Evolutionary conservation across 2,113 vertebrate species (phyloP), one percentile per base, ranked within the genome.

Genomic region (Narcine bancroftii): DNA sequence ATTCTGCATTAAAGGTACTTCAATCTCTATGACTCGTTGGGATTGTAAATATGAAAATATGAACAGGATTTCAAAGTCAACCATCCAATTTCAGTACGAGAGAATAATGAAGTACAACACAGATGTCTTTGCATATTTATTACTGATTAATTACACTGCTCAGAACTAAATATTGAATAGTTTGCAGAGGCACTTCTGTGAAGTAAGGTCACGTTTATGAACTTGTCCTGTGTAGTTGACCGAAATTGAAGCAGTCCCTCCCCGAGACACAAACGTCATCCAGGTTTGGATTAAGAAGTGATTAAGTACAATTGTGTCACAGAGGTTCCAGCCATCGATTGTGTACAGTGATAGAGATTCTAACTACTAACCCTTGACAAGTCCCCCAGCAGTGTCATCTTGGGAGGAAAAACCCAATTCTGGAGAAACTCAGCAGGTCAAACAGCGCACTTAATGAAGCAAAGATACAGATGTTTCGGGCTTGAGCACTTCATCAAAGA

Each of bases 51-150:
- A 33, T 50, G 29, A 81, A 81, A 81, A 29, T 53, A 26, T 4
- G 45, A 81, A 11, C 47, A 50, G 33, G 7, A 33, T 81, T 50
- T 81, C 77, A 0, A 9, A 33, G 47, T 53, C 77, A 81, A 81
- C n/a, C 26, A 53, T 81, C 45, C 77, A 81, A 81, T 50, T 81
- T 81, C 47, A 81, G 42, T 50, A 29, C 21, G 26, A 33, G 77
- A 81, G 7, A 50, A 29, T 53, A 53, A 81, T 50, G 29, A 53
- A 53, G 24, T 3, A 53, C 45, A 53, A 50, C 45, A 33, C 45
- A 50, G 26, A 81, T 50, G 77, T 81, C 47, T 47, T 81, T 81
- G 77, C 13, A 81, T 87, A 36, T 60, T 87, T 60, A 60, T 87
- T 36, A 60, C n/a, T 36, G 15, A 60, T 63, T 36, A 21, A 60